Conservation (phyloP, 2,113 vertebrate genomes). For the Regulus satrapa region DNA sequence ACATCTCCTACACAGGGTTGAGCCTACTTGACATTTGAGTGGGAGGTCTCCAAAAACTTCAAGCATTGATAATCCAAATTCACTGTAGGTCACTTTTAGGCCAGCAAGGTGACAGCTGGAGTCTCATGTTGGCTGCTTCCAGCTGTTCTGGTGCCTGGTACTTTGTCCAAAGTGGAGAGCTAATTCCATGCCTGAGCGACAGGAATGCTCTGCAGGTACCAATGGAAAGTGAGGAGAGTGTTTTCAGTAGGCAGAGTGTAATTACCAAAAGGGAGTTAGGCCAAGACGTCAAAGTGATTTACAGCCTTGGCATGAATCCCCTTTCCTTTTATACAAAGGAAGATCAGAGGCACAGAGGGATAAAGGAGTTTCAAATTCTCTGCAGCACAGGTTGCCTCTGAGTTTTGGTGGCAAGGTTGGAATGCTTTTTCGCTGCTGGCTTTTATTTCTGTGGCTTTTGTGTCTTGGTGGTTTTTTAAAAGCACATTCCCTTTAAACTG, state of each 20-base stretch:
- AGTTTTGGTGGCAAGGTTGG: conserved; percentile 20
- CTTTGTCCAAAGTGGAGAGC: neutral
- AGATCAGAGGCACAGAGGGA: conserved; percentile 33
- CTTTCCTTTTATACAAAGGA: conserved; percentile 8
- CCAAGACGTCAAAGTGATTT: conserved; percentile 60
- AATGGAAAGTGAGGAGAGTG: neutral
- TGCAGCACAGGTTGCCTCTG: conserved; percentile 16
- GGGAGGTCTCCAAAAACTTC: neutral
- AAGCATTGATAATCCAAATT: neutral
- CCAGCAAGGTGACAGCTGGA: neutral
- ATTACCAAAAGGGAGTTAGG: conserved; percentile 53
- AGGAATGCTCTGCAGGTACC: neutral
- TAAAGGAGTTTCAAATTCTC: neutral
- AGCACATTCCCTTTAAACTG: neutral
- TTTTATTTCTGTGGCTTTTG: neutral
- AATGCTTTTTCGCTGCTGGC: neutral
- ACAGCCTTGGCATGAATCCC: conserved; percentile 32
- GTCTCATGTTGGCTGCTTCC: neutral
- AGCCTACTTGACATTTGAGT: neutral
- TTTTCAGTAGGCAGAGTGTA: conserved; percentile 9
- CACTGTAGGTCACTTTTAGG: neutral
- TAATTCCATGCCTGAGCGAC: neutral
- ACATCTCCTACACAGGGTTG: neutral
- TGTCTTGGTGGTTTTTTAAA: neutral
- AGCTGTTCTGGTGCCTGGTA: neutral